Percentiles rank a stretch among this genome's conserved stretches.
These are phyloP conservation scores for Apis dorsata DNA, from an alignment of 1,140 invertebrate genomes.

Conservation along the genomic window DNA sequence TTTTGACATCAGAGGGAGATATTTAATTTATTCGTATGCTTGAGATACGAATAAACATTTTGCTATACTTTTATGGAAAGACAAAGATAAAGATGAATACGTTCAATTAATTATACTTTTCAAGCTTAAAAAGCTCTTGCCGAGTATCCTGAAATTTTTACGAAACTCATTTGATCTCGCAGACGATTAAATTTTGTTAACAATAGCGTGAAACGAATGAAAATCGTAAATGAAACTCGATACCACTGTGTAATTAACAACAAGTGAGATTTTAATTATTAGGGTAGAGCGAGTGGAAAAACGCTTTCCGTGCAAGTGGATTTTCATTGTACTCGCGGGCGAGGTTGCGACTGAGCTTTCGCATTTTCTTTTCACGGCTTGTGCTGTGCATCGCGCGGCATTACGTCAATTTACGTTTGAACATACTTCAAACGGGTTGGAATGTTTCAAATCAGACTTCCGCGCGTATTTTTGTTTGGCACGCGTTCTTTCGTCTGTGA, in stretches of 20 bases:
- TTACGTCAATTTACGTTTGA: background rate
- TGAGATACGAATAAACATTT: too few species aligned
- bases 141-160: background rate
- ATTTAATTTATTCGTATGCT: too few species aligned
- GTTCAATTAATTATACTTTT: too few species aligned
- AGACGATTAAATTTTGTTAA: constrained; percentile 1
- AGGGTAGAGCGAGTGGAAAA: background rate
- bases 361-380: background rate
- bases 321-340: too few species aligned
- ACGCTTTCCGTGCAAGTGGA: background rate
- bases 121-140: too few species aligned
- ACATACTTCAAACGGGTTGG: background rate
- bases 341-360: too few species aligned
- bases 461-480: too few species aligned
- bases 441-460: background rate
- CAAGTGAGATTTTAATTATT: constrained; percentile 18
- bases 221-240: background rate
- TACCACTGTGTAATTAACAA: constrained; percentile 8
- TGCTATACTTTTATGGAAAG: too few species aligned
- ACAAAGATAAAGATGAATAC: too few species aligned
- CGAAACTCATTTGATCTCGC: background rate
- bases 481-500: too few species aligned
- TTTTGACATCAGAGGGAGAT: too few species aligned
- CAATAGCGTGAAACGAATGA: background rate
- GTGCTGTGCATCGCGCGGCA: background rate